Evolutionary conservation across 2,888 invertebrate species (phyloP).

Genomic region (Argynnis bischoffii): DNA sequence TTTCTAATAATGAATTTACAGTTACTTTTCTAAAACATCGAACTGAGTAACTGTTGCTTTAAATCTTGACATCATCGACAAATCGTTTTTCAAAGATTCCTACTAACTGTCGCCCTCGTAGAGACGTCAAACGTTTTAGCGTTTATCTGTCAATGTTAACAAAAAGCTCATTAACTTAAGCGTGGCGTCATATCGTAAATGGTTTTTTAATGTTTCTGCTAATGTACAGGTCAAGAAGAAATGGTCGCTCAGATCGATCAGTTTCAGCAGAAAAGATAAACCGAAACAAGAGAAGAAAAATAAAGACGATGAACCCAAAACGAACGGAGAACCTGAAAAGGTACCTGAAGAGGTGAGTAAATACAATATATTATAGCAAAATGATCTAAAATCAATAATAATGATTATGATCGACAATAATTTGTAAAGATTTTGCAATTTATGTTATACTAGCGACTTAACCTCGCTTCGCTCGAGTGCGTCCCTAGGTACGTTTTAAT

Average conservation of each 20-base stretch:
- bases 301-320: conserved; percentile 79
- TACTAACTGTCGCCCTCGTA: conserved; percentile 4
- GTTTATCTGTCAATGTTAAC: not conserved
- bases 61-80: not conserved
- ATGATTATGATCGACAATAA: not conserved
- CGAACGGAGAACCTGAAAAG: conserved; percentile 84
- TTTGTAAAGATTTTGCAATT: not conserved
- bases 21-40: too few species aligned
- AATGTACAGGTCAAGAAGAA: conserved; percentile 88
- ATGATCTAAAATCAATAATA: too few species aligned
- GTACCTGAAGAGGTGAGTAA: conserved; percentile 85
- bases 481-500: too few species aligned
- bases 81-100: not conserved
- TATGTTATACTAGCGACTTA: too few species aligned
- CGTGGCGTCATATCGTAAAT: not conserved
- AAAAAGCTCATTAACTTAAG: too few species aligned
- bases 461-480: too few species aligned
- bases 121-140: not conserved
- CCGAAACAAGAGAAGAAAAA: conserved; percentile 89
- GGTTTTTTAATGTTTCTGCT: not conserved
- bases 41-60: too few species aligned
- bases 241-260: conserved; percentile 94
- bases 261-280: conserved; percentile 94
- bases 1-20: too few species aligned
- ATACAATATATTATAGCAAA: not conserved